Base-by-base conservation (phyloP, 1,140 invertebrate species). In the Tyrophagus putrescentiae region DNA sequence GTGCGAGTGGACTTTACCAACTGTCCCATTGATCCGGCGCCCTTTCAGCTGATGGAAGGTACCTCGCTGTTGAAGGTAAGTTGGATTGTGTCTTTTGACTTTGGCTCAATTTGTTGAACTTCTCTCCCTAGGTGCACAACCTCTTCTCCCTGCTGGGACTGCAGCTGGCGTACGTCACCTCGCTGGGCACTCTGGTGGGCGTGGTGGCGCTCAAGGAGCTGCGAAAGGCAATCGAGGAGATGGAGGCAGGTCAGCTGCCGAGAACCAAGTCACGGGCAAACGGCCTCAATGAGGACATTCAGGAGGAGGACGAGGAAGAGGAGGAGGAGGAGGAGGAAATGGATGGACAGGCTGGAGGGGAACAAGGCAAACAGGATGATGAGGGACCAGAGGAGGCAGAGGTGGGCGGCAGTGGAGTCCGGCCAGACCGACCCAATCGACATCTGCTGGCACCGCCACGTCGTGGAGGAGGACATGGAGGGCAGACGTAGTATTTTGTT, bases 21-120 rank as follows among this genome's bases (percentile, higher is more conserved):
- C 31, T 87, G 87, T 67, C 87, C 91, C 67, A 92, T 98, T 62
- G 94, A 98, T 73, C 89, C 93, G 1, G 90, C 93, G n/a, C 94
- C 94, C 16, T 98, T 98, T 74, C 94, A 98, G 71, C 76, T 98
- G 0, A 42, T 62, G 9, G 60, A 62, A 31, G 58, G 56, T 4
- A 62, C 60, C 11, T 62, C 60, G 6, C 27, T 62, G 29, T n/a
- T 60, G 44, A 60, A 60, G 45, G 58, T 60, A 11, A 60, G 11
- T 57, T 57, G 23, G 9, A 9, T n/a, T 9, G 39, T 32, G 31
- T n/a, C 23, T 33, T n/a, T 54, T 33, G 18, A 54, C 23, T 6
- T 59, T 31, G 29, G 21, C 11, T 28, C 6, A 60, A 60, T 60
- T 21, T n/a, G 28, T 53, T 9, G 16, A 45, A 11, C 25, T 29